Percentiles rank a stretch among this genome's conserved stretches.
phyloP scores from a whole-genome alignment of 2,888 invertebrate genomes.

The Esperia sulphurella region DNA sequence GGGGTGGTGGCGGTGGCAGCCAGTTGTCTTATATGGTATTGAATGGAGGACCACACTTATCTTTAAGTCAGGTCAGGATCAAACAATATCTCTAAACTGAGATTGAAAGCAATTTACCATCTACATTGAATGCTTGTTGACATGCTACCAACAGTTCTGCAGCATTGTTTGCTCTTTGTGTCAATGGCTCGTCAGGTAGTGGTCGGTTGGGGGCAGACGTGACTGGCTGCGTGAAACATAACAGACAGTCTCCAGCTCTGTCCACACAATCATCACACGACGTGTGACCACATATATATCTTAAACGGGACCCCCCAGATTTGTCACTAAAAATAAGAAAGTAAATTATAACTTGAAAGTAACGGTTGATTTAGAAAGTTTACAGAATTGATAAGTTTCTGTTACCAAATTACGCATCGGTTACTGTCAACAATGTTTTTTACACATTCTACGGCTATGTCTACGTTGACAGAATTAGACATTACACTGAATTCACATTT shows the following conservation, averaged over 20 bases:
- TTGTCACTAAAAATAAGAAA: slow-evolving; percentile 42
- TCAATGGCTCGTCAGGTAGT: slow-evolving; percentile 34
- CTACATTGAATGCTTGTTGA: slow-evolving; percentile 46
- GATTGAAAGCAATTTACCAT: slow-evolving; percentile 38
- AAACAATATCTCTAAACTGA: no score
- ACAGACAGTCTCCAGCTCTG: slow-evolving; percentile 34
- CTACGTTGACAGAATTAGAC: slow-evolving; percentile 33
- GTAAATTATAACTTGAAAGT: slow-evolving; percentile 1
- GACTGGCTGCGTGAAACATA: slow-evolving; percentile 40
- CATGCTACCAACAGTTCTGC: slow-evolving; percentile 36
- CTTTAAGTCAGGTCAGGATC: no score
- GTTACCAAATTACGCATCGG: slow-evolving; percentile 55
- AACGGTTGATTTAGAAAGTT: neutral
- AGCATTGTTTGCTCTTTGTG: slow-evolving; percentile 38
- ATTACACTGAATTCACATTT: slow-evolving; percentile 29
- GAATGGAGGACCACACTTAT: no score
- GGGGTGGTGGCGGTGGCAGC: no score
- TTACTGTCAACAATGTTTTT: slow-evolving; percentile 43
- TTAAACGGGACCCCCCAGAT: slow-evolving; percentile 33
- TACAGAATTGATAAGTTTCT: neutral
- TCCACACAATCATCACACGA: slow-evolving; percentile 48
- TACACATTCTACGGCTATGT: slow-evolving; percentile 37
- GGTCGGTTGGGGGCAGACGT: slow-evolving; percentile 13
- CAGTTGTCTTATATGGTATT: no score
- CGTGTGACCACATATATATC: slow-evolving; percentile 58